Percentiles rank a stretch among this genome's conserved stretches.
Conservation (phyloP, 1,140 invertebrate species). For the Monomorium pharaonis region DNA sequence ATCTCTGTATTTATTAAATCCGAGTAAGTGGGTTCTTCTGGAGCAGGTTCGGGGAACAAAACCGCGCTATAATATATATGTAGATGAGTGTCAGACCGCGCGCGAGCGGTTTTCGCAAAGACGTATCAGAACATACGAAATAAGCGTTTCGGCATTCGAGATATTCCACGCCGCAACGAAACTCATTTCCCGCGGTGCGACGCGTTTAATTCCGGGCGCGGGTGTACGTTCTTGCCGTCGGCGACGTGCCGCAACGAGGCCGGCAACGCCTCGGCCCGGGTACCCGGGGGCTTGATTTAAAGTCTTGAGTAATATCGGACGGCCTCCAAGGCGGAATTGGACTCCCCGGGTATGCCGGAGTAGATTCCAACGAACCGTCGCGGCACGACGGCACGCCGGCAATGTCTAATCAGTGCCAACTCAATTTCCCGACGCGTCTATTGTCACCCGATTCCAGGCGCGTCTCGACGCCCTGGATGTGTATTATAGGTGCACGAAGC, state of each 20-base stretch:
- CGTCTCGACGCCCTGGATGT: slow-evolving; percentile 63
- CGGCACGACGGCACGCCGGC: slow-evolving; percentile 80
- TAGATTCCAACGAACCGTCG: slow-evolving; percentile 79
- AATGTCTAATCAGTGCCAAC: slow-evolving; percentile 84
- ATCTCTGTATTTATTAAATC: neutral
- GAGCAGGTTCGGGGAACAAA: neutral
- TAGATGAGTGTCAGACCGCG: neutral
- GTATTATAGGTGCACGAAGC: slow-evolving; percentile 27
- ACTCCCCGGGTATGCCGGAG: slow-evolving; percentile 71
- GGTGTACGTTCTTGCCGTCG: slow-evolving; percentile 8
- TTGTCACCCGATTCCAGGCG: slow-evolving; percentile 77
- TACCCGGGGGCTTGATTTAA: slow-evolving; percentile 58
- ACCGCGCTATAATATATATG: slow-evolving; percentile 1
- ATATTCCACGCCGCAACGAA: slow-evolving; percentile 16
- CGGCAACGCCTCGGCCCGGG: too few species aligned
- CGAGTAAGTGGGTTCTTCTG: neutral
- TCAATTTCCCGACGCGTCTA: slow-evolving; percentile 80
- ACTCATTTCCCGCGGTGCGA: slow-evolving; percentile 48
- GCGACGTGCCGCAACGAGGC: neutral
- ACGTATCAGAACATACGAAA: slow-evolving; percentile 3
- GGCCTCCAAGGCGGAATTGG: slow-evolving; percentile 67
- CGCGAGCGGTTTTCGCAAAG: neutral
- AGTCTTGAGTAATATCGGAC: slow-evolving; percentile 70
- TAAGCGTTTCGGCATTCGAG: slow-evolving; percentile 15
- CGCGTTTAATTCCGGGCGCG: slow-evolving; percentile 34